Conservation (phyloP, 2,113 vertebrate genomes). For the Aspidoscelis tigris region DNA sequence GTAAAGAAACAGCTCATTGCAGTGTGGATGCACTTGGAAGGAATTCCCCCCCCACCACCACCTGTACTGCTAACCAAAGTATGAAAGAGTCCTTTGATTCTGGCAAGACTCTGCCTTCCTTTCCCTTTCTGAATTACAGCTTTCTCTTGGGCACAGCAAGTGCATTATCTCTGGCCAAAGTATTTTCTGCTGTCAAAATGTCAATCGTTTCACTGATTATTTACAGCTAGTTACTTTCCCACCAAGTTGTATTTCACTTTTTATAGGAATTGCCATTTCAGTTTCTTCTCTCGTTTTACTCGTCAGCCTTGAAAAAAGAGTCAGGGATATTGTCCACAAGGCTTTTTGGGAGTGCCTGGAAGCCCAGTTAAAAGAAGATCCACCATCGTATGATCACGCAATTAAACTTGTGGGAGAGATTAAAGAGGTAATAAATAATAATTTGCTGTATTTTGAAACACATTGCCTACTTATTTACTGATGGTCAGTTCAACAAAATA, state of each 20-base stretch:
- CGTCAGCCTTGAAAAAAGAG: constrained; percentile 88
- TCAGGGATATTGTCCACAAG: constrained; percentile 95
- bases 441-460: neutral
- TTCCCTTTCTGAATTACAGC: neutral
- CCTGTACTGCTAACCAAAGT: no score
- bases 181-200: constrained; percentile 6
- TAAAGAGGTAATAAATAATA: constrained; percentile 77
- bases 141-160: neutral
- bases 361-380: constrained; percentile 87
- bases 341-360: constrained; percentile 96
- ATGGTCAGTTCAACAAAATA: neutral
- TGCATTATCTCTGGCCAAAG: neutral
- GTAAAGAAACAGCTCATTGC: no score
- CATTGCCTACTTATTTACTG: neutral
- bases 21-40: no score
- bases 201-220: neutral
- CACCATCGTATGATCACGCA: constrained; percentile 80
- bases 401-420: constrained; percentile 84
- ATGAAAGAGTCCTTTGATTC: no score
- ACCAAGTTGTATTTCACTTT: constrained; percentile 10
- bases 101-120: neutral
- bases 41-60: no score
- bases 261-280: constrained; percentile 24
- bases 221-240: neutral
- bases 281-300: constrained; percentile 33